Conservation (phyloP, 2,888 invertebrate species). For the Chloroclystis v-ata region DNA sequence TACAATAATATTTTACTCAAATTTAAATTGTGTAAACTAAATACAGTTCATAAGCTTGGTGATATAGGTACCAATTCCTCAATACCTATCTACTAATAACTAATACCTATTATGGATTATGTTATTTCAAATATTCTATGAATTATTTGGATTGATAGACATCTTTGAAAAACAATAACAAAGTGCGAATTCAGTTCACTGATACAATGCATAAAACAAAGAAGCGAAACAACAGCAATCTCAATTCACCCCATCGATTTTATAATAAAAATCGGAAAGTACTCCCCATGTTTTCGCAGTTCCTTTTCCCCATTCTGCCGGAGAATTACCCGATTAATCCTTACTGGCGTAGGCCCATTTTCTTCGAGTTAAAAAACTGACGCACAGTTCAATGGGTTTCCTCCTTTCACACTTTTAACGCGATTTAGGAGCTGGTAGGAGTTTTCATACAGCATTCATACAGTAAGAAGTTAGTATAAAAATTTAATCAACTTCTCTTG, state of each 20-base stretch:
- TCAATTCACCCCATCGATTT: slow-evolving; percentile 30
- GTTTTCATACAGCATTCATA: slow-evolving; percentile 1
- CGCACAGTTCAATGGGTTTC: slow-evolving; percentile 54
- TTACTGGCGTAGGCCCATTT: slow-evolving; percentile 47
- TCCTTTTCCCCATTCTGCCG: slow-evolving; percentile 40
- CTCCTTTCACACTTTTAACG: slow-evolving; percentile 63
- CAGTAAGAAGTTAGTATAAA: no score
- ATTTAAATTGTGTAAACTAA: no score
- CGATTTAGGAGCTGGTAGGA: background rate
- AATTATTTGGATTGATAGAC: no score
- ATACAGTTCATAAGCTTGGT: no score
- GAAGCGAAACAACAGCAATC: background rate
- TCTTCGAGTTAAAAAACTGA: slow-evolving; percentile 59
- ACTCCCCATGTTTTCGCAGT: slow-evolving; percentile 33
- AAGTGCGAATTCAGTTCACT: background rate
- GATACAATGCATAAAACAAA: background rate
- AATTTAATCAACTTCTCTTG: no score
- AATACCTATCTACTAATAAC: no score
- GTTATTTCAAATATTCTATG: no score
- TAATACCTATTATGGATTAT: no score
- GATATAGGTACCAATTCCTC: no score
- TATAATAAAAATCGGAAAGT: slow-evolving; percentile 35
- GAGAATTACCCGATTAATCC: slow-evolving; percentile 53
- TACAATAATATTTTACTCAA: no score
- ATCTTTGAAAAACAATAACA: no score